Base-by-base conservation (phyloP, 2,888 invertebrate genomes). In the Tenodera sinensis region DNA sequence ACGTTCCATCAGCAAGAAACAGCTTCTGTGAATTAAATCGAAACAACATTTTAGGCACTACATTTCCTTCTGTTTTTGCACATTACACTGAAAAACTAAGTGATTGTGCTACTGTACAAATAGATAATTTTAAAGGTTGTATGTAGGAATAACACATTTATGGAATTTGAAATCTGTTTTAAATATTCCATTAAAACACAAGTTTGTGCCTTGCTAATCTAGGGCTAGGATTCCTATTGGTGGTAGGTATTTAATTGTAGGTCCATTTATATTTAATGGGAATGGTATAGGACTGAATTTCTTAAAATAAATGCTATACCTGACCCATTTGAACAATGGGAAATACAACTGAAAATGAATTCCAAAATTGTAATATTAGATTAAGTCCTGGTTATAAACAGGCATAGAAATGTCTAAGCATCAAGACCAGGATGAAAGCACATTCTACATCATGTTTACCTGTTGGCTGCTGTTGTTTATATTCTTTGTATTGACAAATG, bases 31-130 rank as follows among this genome's bases (percentile, higher is more conserved):
- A 85, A 85, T 85, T 54, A 85, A 85, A 34, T 28, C 71, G 8
- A 88, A 85, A 88, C 25, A 88, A 83, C 84, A 89, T 84, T 89
- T 90, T 89, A 90, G 90, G 90, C 90, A 90, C 90, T 90, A 89
- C 90, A 47, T 88, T 89, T 88, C 84, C 12, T 42, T 42, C 2
- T 42, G n/a, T 42, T 71, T 71, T 71, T 71, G 83, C 88, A 88
- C 88, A 85, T 88, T 85, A 90, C 90, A 90, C 83, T 90, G 90
- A 89, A 89, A 89, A 85, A 81, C 30, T 84, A 42, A 84, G 87
- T 88, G 90, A 85, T 27, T 54, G 85, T 85, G 71, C 54, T 85
- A 85, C 54, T n/a, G 27, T 20, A 28, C 7, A 85, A 14, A 14
- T 27, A 54, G 9, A 47, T n/a, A 84, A 42, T 2, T 34, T 27